Percentiles rank a stretch among this genome's conserved stretches.
phyloP scores from a whole-genome alignment of 2,113 vertebrate genomes.

The Brevimyrus niger region DNA sequence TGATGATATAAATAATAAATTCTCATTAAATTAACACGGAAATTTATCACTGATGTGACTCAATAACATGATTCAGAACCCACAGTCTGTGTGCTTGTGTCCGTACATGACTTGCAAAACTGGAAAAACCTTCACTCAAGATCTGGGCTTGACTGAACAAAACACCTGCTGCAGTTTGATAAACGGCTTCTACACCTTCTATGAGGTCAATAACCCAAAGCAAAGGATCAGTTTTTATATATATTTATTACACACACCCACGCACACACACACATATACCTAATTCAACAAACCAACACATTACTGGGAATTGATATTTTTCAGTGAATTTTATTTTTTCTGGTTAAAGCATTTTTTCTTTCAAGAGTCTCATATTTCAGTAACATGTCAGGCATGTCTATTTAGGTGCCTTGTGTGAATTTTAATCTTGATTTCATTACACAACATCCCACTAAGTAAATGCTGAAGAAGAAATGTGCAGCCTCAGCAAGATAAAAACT shows the following conservation, averaged over 20 bases:
- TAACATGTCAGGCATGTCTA: background rate
- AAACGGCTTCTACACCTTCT: background rate
- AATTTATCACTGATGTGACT: background rate
- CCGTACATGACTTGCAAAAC: background rate
- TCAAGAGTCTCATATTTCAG: background rate
- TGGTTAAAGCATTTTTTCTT: background rate
- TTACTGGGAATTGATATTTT: background rate
- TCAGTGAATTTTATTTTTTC: background rate
- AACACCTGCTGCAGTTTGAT: background rate
- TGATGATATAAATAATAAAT: background rate
- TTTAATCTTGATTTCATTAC: background rate
- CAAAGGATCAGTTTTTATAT: background rate
- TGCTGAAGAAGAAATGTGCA: background rate
- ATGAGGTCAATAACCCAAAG: background rate
- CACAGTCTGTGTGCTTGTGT: background rate
- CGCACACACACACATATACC: too few species aligned
- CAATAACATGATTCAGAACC: background rate
- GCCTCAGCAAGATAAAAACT: background rate
- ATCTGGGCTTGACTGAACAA: background rate
- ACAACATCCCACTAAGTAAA: background rate
- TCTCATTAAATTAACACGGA: background rate
- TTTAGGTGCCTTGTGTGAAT: background rate
- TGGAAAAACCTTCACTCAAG: background rate
- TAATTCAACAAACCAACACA: background rate
- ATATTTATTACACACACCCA: too few species aligned